Conservation (phyloP, 2,113 vertebrate genomes). For the Rhinolophus sinicus region DNA sequence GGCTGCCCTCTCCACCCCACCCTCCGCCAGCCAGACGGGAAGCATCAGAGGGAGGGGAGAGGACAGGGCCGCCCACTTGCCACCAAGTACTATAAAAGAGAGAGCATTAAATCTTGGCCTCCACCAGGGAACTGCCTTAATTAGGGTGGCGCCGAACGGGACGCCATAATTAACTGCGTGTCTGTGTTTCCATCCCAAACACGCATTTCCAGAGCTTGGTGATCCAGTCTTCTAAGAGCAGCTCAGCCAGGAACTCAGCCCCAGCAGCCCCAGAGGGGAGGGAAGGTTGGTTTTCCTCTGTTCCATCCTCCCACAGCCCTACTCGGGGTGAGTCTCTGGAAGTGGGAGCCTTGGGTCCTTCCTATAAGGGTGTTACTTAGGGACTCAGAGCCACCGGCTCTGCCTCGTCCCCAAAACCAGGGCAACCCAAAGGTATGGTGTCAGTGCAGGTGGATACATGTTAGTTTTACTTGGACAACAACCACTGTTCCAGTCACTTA, state of each 20-base stretch:
- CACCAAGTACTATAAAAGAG: slow-evolving; percentile 82
- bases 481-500: neutral
- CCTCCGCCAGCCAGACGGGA: slow-evolving; percentile 65
- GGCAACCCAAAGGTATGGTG: neutral
- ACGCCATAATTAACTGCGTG: slow-evolving; percentile 85
- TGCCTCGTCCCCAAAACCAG: neutral
- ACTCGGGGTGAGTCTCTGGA: neutral
- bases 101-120: slow-evolving; percentile 85
- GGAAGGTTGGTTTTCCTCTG: neutral
- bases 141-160: slow-evolving; percentile 86
- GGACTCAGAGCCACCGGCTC: neutral
- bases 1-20: neutral
- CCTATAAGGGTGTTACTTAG: neutral
- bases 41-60: slow-evolving; percentile 65
- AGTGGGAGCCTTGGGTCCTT: neutral
- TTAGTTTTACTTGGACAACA: neutral
- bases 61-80: slow-evolving; percentile 76
- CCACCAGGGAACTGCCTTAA: slow-evolving; percentile 82
- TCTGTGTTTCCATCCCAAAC: slow-evolving; percentile 86
- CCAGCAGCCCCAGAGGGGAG: slow-evolving; percentile 63
- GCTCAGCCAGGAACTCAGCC: slow-evolving; percentile 76
- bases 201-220: slow-evolving; percentile 83
- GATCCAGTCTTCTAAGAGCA: slow-evolving; percentile 82
- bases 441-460: neutral
- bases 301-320: neutral